These are phyloP conservation scores for Apoda limacodes DNA, from an alignment of 2,888 invertebrate species.

Conservation along the genomic window DNA sequence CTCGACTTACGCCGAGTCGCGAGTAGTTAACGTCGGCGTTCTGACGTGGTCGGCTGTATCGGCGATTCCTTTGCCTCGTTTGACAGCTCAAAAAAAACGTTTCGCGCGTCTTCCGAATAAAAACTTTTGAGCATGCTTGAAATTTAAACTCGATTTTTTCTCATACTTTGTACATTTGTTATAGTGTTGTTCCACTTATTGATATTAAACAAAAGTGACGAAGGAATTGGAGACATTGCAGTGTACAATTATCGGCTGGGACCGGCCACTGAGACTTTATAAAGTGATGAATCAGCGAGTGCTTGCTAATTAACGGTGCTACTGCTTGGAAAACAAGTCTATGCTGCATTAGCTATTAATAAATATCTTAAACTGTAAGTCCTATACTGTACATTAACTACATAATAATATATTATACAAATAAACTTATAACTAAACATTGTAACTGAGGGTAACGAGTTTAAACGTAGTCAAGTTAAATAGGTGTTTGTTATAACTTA, in stretches of 20 bases:
- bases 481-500: no score
- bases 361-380: no score
- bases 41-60: slow-evolving; percentile 60
- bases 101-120: slow-evolving; percentile 56
- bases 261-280: slow-evolving; percentile 58
- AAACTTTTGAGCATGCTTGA: slow-evolving; percentile 53
- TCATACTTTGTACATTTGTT: slow-evolving; percentile 20
- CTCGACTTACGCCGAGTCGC: slow-evolving; percentile 63
- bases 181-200: slow-evolving; percentile 12
- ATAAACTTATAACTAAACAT: no score
- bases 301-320: slow-evolving; percentile 62
- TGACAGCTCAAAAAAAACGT: slow-evolving; percentile 47
- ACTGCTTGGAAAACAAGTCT: slow-evolving; percentile 61
- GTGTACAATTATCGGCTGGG: slow-evolving; percentile 50
- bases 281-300: slow-evolving; percentile 68
- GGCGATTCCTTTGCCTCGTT: slow-evolving; percentile 36
- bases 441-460: no score
- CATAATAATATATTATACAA: no score
- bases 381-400: no score
- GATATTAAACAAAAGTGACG: slow-evolving; percentile 23
- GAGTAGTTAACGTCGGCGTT: slow-evolving; percentile 64
- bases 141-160: slow-evolving; percentile 35
- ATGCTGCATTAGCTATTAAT: slow-evolving; percentile 37
- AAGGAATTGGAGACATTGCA: slow-evolving; percentile 34
- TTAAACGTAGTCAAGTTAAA: no score